Evolutionary conservation across 1,140 invertebrate species (phyloP).

Genomic region (Ridgeia piscesae): DNA sequence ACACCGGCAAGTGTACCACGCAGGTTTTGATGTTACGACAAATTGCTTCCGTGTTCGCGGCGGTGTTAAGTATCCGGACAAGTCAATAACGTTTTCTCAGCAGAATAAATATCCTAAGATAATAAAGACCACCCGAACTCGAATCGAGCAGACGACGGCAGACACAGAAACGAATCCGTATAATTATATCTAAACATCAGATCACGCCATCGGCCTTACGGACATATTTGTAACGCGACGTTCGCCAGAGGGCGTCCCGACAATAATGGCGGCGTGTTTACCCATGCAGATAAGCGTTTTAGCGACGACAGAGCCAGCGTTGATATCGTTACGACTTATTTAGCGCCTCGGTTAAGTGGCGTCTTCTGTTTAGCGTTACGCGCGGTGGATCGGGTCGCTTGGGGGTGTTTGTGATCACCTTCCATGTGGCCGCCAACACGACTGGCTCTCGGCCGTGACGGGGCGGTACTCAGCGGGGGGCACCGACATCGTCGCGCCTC

Average conservation of each 20-base stretch:
- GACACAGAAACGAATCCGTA: background rate
- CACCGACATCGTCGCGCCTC: background rate
- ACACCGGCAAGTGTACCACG: no score
- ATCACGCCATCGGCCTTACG: background rate
- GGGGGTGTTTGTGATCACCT: background rate
- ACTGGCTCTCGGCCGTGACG: background rate
- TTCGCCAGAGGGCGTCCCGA: background rate
- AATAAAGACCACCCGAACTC: background rate
- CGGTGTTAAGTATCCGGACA: background rate
- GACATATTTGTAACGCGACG: background rate
- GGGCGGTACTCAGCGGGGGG: background rate
- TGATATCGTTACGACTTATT: conserved; percentile 6
- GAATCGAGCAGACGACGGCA: background rate
- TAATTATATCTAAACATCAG: background rate
- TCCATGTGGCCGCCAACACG: background rate
- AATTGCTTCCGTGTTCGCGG: background rate
- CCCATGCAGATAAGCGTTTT: background rate
- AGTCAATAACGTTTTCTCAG: background rate
- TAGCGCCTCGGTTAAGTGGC: background rate
- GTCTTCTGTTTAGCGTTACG: background rate
- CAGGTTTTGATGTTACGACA: no score
- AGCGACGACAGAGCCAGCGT: background rate
- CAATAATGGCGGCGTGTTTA: background rate
- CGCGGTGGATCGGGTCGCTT: background rate
- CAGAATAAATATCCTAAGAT: background rate